Percentiles rank a stretch among this genome's conserved stretches.
These are phyloP conservation scores for Gila orcuttii DNA, from an alignment of 2,113 vertebrate genomes.

Conservation along the genomic window DNA sequence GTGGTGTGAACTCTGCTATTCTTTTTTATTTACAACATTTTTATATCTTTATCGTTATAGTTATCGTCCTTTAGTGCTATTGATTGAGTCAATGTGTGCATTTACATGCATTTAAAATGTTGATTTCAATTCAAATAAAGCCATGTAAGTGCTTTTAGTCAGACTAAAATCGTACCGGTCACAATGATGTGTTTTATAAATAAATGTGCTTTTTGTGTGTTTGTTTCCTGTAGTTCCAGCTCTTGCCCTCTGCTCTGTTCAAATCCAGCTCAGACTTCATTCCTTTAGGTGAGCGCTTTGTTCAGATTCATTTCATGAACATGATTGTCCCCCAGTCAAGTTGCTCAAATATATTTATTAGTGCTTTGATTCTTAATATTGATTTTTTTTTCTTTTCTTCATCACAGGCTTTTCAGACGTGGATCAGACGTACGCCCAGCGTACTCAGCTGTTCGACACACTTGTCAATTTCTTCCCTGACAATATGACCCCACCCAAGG, in stretches of 20 bases:
- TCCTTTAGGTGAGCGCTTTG: conserved; percentile 85
- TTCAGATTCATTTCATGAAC: background rate
- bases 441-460: conserved; percentile 97
- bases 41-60: no score
- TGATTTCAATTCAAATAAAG: background rate
- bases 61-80: background rate
- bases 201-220: conserved; percentile 41
- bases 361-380: background rate
- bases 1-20: no score
- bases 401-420: conserved; percentile 92
- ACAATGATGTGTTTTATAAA: background rate
- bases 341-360: background rate
- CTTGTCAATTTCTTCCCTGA: conserved; percentile 99
- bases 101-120: background rate
- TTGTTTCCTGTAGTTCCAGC: conserved; percentile 86
- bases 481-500: conserved; percentile 98
- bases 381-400: conserved; percentile 45
- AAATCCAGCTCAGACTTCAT: conserved; percentile 96
- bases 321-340: background rate
- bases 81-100: background rate
- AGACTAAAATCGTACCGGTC: background rate
- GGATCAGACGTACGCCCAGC: conserved; percentile 95
- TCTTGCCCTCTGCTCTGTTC: conserved; percentile 95
- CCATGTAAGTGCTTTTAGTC: background rate
- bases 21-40: no score